Evolutionary conservation across 2,888 invertebrate genomes (phyloP), one percentile per base, ranked within the genome.

Genomic region (Ormyrus labotus): DNA sequence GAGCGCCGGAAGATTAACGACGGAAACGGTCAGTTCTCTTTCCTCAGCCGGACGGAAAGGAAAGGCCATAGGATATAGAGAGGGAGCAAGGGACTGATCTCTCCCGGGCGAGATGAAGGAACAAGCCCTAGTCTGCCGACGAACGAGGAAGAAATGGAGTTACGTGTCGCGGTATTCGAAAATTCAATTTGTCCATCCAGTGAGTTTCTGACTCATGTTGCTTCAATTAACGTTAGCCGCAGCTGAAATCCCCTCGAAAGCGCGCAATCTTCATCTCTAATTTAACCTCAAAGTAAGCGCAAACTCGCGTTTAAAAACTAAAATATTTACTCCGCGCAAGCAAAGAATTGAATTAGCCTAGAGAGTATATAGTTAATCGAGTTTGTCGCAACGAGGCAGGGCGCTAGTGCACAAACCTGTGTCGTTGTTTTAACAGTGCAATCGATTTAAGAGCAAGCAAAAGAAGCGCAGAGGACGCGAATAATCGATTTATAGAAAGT

Each of bases 1-100:
- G 63, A 63, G 45, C 60, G 61, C 71, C 69, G 11, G 83, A 85
- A 87, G 86, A 86, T 87, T 85, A 85, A 86, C 85, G 85, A 85
- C 76, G 83, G 64, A 78, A 80, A 77, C 82, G 83, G 55, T 72
- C 70, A 64, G 70, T 48, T 72, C 63, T 64, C 68, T 63, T 57
- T 64, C 10, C 50, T 67, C 45, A 55, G 50, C 58, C 47, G 55
- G 51, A 8, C 50, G 45, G 5, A 34, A 34, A 34, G 34, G 34
- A 34, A 34, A 34, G 34, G 4, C 34, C 34, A 34, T 34, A 34
- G 34, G 34, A 34, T 34, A 34, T 34, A 4, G 34, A 34, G 34
- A 34, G 34, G 34, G 34, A 34, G 34, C 34, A 34, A 34, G 34
- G 34, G 34, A 34, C n/a, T 45, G 45, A 55, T 55, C 19, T 50